Evolutionary conservation across 2,797 vertebrate species (phyloP).

Genomic region (Acanthiza pusilla): DNA sequence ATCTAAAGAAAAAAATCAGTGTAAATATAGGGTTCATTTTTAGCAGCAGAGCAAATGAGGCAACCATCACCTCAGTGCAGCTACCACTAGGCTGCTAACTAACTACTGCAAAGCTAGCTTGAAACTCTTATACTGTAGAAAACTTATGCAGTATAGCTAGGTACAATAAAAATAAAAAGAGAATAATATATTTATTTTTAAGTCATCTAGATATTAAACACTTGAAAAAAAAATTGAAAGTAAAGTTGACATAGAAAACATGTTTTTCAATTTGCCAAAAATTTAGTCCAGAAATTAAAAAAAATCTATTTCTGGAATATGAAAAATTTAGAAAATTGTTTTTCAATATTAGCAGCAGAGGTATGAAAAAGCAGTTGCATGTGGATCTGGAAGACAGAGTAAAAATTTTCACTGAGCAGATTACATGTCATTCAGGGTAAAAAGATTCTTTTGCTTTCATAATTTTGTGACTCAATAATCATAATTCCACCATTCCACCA

Average conservation of each 20-base stretch:
- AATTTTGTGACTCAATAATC: background rate
- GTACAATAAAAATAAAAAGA: background rate
- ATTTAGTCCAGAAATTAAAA: background rate
- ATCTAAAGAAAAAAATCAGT: background rate
- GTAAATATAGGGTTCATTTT: background rate
- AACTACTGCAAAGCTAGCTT: background rate
- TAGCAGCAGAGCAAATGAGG: background rate
- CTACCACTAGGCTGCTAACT: background rate
- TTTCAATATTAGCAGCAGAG: background rate
- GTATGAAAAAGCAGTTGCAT: background rate
- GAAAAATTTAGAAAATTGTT: background rate
- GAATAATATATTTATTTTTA: background rate
- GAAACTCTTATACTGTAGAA: background rate
- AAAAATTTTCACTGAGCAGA: background rate
- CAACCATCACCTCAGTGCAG: background rate
- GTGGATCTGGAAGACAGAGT: background rate
- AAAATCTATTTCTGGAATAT: background rate
- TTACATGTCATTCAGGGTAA: background rate
- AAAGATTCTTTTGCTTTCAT: background rate
- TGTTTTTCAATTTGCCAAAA: background rate
- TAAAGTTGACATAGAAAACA: background rate
- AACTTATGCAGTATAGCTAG: background rate
- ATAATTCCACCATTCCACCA: background rate
- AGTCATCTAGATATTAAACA: background rate
- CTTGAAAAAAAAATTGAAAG: fast-evolving